Evolutionary conservation across 2,888 invertebrate species (phyloP).

Genomic region (Dasysyrphus tricinctus): DNA sequence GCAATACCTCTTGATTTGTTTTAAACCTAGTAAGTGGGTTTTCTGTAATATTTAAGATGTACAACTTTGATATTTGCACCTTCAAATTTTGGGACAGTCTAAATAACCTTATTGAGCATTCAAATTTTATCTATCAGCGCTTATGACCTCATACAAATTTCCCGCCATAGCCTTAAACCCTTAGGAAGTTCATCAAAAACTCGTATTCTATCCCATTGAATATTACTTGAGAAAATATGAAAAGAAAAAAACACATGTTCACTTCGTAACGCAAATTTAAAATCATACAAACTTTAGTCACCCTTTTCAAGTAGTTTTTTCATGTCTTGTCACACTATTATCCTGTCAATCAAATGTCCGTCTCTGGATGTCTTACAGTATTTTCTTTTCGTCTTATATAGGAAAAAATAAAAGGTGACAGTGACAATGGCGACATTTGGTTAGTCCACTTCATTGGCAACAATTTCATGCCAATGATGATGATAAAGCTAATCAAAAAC

Average conservation of each 20-base stretch:
- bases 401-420: constrained; percentile 47
- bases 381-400: constrained; percentile 22
- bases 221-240: constrained; percentile 1
- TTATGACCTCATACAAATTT: background rate
- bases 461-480: constrained; percentile 28
- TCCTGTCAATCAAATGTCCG: constrained; percentile 73
- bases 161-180: background rate
- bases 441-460: constrained; percentile 58
- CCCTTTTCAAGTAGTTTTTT: constrained; percentile 42
- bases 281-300: constrained; percentile 42
- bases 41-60: background rate
- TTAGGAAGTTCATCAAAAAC: constrained; percentile 2
- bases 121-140: background rate
- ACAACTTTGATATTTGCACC: background rate
- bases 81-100: background rate
- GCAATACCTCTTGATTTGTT: no score
- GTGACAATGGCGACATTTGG: constrained; percentile 42
- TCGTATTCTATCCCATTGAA: constrained; percentile 30
- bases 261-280: constrained; percentile 59
- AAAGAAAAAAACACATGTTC: constrained; percentile 50
- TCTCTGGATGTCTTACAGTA: constrained; percentile 52
- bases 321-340: constrained; percentile 52
- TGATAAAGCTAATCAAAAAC: constrained; percentile 67
- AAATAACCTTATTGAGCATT: background rate
- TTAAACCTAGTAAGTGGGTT: background rate